Base-by-base conservation (phyloP, 2,797 vertebrate genomes). In the Aldrovandia affinis region DNA sequence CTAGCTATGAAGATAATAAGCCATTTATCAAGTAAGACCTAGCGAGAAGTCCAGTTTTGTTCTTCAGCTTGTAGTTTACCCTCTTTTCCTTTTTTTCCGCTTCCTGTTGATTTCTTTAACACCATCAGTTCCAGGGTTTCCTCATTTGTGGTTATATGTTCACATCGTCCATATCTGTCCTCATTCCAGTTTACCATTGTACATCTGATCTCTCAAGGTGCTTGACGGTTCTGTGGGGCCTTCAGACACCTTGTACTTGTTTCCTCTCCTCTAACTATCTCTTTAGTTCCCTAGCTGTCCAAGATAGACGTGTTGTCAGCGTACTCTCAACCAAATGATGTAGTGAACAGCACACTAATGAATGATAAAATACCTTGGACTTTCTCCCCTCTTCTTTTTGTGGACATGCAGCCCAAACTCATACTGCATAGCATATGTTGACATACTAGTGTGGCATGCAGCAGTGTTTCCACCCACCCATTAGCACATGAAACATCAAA, bases 1-100 rank as follows among this genome's bases (percentile, higher is more conserved):
- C 97, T 99, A 99, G 98, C 97, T 99, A 99, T 99, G 98, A 99
- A 98, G 98, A 99, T 99, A 99, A 99, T 99, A 99, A 99, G 97
- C 97, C 95, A 95, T 99, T 99, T 97, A 98, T 99, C 98, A 99
- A 99, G 98, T 99, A 99, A 99, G 98, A 96, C 96, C 96, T 96
- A 97, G 97, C 96, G 96, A 97, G 96, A 97, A 96, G 92, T 96
- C 95, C 93, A 94, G 95, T 96, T 94, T 94, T 95, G 85, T 86
- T 91, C 89, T 78, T 89, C 91, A 94, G 92, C 93, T 87, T 91
- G 79, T 91, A 94, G 91, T 92, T 91, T 92, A 95, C 92, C 93
- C 93, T 92, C 91, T 94, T 94, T 92, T 63, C 92, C 94, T 94
- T 84, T 90, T 84, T 90, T 90, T 94, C 78, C 90, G 92, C 89